Conservation (phyloP, 2,888 invertebrate genomes). For the Sinotaia quadrata region DNA sequence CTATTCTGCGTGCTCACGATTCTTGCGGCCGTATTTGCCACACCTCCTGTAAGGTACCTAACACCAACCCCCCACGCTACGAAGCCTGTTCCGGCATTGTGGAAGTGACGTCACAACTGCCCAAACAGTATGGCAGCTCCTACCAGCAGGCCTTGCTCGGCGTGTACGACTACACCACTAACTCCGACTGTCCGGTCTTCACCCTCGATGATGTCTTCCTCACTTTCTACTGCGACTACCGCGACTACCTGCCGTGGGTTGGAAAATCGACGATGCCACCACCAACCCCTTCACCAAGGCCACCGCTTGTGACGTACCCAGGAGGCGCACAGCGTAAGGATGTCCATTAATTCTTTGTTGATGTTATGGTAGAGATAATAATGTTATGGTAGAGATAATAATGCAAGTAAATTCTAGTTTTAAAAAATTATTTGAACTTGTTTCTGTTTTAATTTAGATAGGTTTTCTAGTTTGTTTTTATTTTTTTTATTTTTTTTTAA, state of each 20-base stretch:
- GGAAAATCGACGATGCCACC: slow-evolving; percentile 8
- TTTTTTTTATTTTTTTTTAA: too few species aligned
- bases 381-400: too few species aligned
- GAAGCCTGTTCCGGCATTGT: slow-evolving; percentile 56
- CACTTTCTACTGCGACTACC: slow-evolving; percentile 62
- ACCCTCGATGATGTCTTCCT: slow-evolving; percentile 50
- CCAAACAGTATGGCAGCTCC: slow-evolving; percentile 49
- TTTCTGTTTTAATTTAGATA: too few species aligned
- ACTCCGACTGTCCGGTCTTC: slow-evolving; percentile 50
- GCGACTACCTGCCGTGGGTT: slow-evolving; percentile 37
- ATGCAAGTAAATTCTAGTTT: too few species aligned
- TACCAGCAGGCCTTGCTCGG: slow-evolving; percentile 47
- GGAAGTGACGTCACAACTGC: slow-evolving; percentile 41
- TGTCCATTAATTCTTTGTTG: not conserved
- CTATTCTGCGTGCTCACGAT: slow-evolving; percentile 56
- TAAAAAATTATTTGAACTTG: too few species aligned
- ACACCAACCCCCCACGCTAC: slow-evolving; percentile 36
- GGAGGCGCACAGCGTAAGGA: too few species aligned
- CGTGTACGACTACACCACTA: slow-evolving; percentile 52
- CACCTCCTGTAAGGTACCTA: slow-evolving; percentile 54
- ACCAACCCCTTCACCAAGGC: not conserved
- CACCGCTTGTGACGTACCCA: too few species aligned
- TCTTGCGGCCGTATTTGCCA: slow-evolving; percentile 61
- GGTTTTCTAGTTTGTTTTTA: too few species aligned
- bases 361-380: too few species aligned